Percentiles rank a stretch among this genome's conserved stretches.
phyloP scores from a whole-genome alignment of 2,113 vertebrate genomes.

The Circaetus gallicus region DNA sequence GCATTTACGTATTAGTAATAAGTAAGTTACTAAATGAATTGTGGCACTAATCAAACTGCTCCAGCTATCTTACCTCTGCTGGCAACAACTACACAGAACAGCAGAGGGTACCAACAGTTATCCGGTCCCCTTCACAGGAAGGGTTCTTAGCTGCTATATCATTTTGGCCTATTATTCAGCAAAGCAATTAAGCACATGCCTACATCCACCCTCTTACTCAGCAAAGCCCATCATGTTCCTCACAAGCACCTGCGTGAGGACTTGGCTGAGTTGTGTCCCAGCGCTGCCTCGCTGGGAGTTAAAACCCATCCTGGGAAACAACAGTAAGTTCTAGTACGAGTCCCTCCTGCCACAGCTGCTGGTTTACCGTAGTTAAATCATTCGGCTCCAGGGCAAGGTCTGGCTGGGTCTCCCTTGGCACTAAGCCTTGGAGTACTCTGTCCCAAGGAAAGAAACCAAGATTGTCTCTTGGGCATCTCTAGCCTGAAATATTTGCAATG shows the following conservation, averaged over 20 bases:
- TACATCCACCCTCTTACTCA: background rate
- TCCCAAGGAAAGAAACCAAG: background rate
- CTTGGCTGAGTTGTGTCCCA: background rate
- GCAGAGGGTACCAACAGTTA: background rate
- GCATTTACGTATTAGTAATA: background rate
- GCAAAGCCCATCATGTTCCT: background rate
- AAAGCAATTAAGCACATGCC: background rate
- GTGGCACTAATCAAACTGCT: background rate
- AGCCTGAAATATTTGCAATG: background rate
- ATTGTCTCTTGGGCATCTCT: background rate
- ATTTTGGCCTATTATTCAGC: background rate
- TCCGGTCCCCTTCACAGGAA: background rate
- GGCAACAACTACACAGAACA: background rate
- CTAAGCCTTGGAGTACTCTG: too few relatives aligned
- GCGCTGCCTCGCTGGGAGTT: background rate
- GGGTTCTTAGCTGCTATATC: background rate
- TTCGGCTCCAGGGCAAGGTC: too few relatives aligned
- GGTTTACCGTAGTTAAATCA: background rate
- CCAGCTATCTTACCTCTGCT: background rate
- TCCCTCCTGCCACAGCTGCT: background rate
- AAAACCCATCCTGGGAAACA: background rate
- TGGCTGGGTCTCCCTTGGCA: background rate
- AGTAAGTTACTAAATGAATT: background rate
- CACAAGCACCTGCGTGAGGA: background rate
- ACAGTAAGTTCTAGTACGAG: background rate